These are phyloP conservation scores for Mimas tiliae DNA, from an alignment of 2,888 invertebrate genomes.

Conservation along the genomic window DNA sequence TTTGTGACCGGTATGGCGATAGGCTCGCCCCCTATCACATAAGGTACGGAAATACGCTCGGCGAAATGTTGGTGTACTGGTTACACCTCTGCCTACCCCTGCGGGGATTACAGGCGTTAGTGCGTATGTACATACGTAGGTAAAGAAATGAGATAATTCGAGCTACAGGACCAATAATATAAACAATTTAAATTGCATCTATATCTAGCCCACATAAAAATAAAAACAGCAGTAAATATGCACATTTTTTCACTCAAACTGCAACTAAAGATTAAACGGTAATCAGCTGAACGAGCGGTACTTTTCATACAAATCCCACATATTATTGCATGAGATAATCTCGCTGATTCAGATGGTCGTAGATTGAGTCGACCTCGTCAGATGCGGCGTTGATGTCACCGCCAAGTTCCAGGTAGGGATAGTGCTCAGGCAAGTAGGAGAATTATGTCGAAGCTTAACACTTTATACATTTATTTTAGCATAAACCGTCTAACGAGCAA, in stretches of 20 bases:
- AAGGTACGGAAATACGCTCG: no score
- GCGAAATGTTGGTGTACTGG: no score
- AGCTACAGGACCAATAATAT: not conserved
- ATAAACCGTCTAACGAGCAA: no score
- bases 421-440: not conserved
- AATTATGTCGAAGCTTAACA: not conserved
- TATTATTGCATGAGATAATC: slow-evolving; percentile 25
- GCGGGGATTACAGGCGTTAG: no score
- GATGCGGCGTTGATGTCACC: slow-evolving; percentile 53
- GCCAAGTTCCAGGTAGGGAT: not conserved
- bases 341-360: slow-evolving; percentile 44
- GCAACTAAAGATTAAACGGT: not conserved
- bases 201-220: not conserved
- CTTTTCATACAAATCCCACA: slow-evolving; percentile 13
- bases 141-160: not conserved
- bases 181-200: not conserved
- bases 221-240: not conserved
- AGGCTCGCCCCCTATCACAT: no score
- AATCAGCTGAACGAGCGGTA: slow-evolving; percentile 12
- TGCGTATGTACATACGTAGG: no score
- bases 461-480: not conserved
- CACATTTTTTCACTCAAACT: slow-evolving; percentile 8
- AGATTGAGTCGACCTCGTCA: slow-evolving; percentile 60
- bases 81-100: no score
- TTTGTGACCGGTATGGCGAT: no score